phyloP scores from a whole-genome alignment of 2,797 vertebrate species.

The Onychomys torridus region DNA sequence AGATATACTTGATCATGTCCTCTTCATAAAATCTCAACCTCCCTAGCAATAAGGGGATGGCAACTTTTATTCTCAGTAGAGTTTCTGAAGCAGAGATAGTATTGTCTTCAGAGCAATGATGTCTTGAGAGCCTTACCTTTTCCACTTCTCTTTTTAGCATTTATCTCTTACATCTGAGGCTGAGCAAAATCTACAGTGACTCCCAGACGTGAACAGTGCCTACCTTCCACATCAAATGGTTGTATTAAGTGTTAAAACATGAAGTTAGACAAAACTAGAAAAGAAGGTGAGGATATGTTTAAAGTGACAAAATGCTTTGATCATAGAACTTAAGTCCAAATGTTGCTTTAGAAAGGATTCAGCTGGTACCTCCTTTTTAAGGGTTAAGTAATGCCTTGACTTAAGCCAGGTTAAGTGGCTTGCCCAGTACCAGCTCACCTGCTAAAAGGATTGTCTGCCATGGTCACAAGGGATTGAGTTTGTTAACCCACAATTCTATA shows the following conservation, averaged over 20 bases:
- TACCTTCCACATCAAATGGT: background rate
- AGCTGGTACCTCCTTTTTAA: slow-evolving; percentile 1
- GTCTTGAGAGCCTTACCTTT: background rate
- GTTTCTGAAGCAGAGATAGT: background rate
- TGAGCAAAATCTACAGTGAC: background rate
- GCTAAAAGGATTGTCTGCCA: background rate
- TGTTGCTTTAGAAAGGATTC: slow-evolving; percentile 1
- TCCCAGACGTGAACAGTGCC: background rate
- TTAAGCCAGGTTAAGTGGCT: background rate
- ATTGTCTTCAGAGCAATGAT: background rate
- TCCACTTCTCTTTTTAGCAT: background rate
- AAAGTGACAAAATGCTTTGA: background rate
- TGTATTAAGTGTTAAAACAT: background rate
- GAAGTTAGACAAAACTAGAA: background rate
- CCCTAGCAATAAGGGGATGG: background rate
- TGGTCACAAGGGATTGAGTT: background rate
- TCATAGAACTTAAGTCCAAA: background rate
- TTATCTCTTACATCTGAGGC: background rate
- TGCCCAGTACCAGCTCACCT: background rate
- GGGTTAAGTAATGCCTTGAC: background rate
- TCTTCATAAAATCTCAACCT: slow-evolving; percentile 19
- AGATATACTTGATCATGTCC: background rate
- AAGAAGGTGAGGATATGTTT: background rate
- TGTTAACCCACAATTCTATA: background rate
- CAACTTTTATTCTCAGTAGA: background rate